Base-by-base conservation (phyloP, 1,140 invertebrate species). In the Platyscapa corneri region DNA sequence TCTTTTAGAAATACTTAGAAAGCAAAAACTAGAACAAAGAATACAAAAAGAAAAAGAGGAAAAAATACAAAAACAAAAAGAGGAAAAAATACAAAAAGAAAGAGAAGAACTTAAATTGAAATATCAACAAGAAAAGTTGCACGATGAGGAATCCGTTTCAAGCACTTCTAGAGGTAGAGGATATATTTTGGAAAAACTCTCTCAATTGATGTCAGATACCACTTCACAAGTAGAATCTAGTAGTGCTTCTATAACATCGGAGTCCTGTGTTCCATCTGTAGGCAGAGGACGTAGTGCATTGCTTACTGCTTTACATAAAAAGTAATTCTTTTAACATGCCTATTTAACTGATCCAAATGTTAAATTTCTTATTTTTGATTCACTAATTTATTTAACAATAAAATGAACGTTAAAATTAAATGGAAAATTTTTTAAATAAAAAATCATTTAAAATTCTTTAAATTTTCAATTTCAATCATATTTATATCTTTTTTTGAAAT, bases 211-310 rank as follows among this genome's bases (percentile, higher is more conserved):
- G 6, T 67, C 34, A 7, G 64, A 81, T n/a, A 32, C 75, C 14
- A 65, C 60, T 23, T 75, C 82, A n/a, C 18, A 80, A 60, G 65
- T 53, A 34, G 83, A 53, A 37, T 37, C 76, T 67, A 83, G 42
- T 67, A 76, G 30, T 32, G 5, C 34, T 77, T 56, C 65, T 6
- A n/a, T 60, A 18, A 16, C 23, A 30, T 42, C 83, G 10, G 56
- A 60, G 20, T 3, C 6, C 27, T 27, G 56, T 53, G 32, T 60
- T 18, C 14, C 60, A 56, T 34, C 27, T 34, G 18, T 64, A 37
- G 70, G 85, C 70, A 70, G 37, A 70, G 90, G 86, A 49, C 80
- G 89, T 79, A 87, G 74, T 0, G 46, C 86, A 12, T 27, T 89
- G 0, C 18, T 74, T 56, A 1, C 0, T 23, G 8, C 72, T 5